Evolutionary conservation across 2,113 vertebrate species (phyloP).

Genomic region (Turnix velox): DNA sequence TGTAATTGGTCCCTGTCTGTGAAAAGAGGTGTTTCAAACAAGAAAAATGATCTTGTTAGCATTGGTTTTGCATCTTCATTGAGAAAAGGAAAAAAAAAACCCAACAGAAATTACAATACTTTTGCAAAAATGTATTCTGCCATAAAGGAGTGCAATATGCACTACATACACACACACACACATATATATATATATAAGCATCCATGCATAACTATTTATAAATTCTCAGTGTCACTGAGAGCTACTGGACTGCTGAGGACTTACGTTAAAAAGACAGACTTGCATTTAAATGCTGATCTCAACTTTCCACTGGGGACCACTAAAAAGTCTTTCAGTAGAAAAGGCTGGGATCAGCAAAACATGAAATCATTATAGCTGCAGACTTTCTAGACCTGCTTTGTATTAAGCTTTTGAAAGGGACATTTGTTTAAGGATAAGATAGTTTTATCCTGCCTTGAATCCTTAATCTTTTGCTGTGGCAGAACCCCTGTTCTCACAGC

Average conservation of each 20-base stretch:
- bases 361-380: constrained; percentile 76
- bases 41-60: constrained; percentile 41
- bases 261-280: constrained; percentile 74
- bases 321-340: constrained; percentile 79
- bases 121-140: background rate
- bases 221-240: constrained; percentile 61
- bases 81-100: background rate
- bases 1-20: constrained; percentile 66
- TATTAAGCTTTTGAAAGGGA: constrained; percentile 73
- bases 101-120: background rate
- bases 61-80: constrained; percentile 32
- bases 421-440: constrained; percentile 78
- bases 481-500: background rate
- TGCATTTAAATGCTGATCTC: constrained; percentile 80
- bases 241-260: constrained; percentile 63
- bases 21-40: constrained; percentile 51
- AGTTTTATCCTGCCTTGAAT: constrained; percentile 57
- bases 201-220: constrained; percentile 49
- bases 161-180: too few relatives aligned
- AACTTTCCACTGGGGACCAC: constrained; percentile 74
- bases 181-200: background rate
- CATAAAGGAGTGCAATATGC: too few relatives aligned
- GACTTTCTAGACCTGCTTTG: constrained; percentile 73
- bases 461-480: constrained; percentile 28
- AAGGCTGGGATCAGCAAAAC: constrained; percentile 79